phyloP scores from a whole-genome alignment of 2,888 invertebrate genomes.

The Pollenia labialis region DNA sequence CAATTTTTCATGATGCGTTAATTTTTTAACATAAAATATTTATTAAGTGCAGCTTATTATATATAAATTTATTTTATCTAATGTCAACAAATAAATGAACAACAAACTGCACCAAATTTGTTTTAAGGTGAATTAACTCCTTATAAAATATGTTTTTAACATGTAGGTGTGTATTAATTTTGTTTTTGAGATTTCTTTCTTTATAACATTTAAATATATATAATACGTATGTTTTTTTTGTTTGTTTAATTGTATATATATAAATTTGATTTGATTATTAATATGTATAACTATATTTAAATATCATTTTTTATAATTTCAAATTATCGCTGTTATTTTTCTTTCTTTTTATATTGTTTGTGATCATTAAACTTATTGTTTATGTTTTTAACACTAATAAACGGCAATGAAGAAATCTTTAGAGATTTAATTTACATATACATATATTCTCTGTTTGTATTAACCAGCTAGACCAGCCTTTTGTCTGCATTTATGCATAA shows the following conservation, averaged over 20 bases:
- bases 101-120: neutral
- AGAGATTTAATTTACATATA: conserved; percentile 11
- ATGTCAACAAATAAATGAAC: neutral
- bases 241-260: conserved; percentile 4
- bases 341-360: conserved; percentile 4
- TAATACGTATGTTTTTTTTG: conserved; percentile 5
- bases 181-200: neutral
- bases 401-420: conserved; percentile 48
- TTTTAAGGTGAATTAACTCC: neutral
- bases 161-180: neutral
- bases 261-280: conserved; percentile 49
- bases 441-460: conserved; percentile 67
- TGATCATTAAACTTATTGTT: conserved; percentile 46
- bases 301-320: conserved; percentile 53
- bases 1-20: neutral
- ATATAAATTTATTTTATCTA: neutral
- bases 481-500: conserved; percentile 98
- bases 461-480: conserved; percentile 94
- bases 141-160: neutral
- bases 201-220: conserved; percentile 21
- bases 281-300: conserved; percentile 41
- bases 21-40: neutral
- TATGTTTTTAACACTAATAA: conserved; percentile 27
- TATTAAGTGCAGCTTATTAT: neutral
- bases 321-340: conserved; percentile 8